Evolutionary conservation across 2,888 invertebrate species (phyloP).

Genomic region (Lottia gigantea): DNA sequence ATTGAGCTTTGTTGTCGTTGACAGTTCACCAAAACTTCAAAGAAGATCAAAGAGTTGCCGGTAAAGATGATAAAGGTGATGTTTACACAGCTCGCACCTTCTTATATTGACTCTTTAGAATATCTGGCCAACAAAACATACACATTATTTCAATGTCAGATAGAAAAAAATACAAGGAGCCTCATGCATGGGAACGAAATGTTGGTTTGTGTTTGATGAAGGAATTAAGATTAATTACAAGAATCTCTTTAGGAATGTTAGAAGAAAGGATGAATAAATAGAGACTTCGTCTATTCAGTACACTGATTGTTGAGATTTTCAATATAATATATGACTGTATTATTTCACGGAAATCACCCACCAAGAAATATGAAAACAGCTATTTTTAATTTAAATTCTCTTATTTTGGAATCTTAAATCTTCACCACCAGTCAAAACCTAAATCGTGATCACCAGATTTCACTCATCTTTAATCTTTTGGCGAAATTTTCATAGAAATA

Average conservation of each 20-base stretch:
- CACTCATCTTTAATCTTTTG: too few relatives aligned
- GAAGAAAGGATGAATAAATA: conserved; percentile 7
- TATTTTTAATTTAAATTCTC: too few relatives aligned
- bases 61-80: conserved; percentile 10
- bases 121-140: conserved; percentile 11
- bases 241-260: conserved; percentile 7
- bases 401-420: too few relatives aligned
- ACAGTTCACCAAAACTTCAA: conserved; percentile 10
- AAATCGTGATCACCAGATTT: too few relatives aligned
- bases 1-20: conserved; percentile 10
- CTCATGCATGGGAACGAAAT: conserved; percentile 10
- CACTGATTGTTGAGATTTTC: too few relatives aligned
- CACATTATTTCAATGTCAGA: conserved; percentile 9
- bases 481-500: too few relatives aligned
- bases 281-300: not conserved
- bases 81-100: conserved; percentile 9
- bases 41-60: conserved; percentile 8
- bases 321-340: too few relatives aligned
- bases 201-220: conserved; percentile 5
- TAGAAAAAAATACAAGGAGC: not conserved
- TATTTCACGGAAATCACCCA: too few relatives aligned
- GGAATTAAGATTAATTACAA: conserved; percentile 11
- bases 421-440: too few relatives aligned
- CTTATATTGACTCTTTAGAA: conserved; percentile 6
- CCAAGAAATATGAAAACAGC: too few relatives aligned